Evolutionary conservation across 2,888 invertebrate genomes (phyloP).

Genomic region (Muschampia plurimacula): DNA sequence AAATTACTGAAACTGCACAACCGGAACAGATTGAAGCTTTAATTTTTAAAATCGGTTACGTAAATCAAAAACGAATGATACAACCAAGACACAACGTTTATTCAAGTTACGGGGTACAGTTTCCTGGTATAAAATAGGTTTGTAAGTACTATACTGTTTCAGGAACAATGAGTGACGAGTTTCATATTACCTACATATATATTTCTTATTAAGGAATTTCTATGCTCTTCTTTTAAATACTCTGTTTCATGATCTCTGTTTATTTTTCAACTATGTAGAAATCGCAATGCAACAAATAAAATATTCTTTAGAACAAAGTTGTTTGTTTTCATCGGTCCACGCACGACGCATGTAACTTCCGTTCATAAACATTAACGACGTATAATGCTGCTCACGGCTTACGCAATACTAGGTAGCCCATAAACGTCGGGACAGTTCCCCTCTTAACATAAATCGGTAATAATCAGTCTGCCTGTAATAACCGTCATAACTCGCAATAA

Average conservation of each 20-base stretch:
- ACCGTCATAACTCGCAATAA: slow-evolving; percentile 69
- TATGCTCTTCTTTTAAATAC: no score
- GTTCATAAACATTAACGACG: slow-evolving; percentile 41
- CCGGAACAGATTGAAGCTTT: slow-evolving; percentile 47
- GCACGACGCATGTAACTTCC: slow-evolving; percentile 21
- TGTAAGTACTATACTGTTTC: neutral
- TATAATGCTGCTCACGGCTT: slow-evolving; percentile 31
- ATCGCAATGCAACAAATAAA: neutral
- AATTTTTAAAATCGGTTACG: slow-evolving; percentile 33
- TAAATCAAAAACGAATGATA: slow-evolving; percentile 25
- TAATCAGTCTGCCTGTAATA: slow-evolving; percentile 63
- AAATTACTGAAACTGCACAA: slow-evolving; percentile 44
- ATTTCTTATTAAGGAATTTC: no score
- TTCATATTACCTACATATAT: no score
- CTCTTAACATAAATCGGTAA: slow-evolving; percentile 69
- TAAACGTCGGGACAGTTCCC: slow-evolving; percentile 48
- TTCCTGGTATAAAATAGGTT: neutral
- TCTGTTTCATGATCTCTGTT: neutral
- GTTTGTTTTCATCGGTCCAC: slow-evolving; percentile 30
- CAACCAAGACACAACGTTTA: neutral
- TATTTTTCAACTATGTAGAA: neutral
- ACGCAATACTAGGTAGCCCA: slow-evolving; percentile 37
- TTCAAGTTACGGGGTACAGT: neutral
- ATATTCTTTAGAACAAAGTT: slow-evolving; percentile 19
- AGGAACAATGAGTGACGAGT: neutral